Evolutionary conservation across 2,113 vertebrate species (phyloP).

Genomic region (Girardinichthys multiradiatus): DNA sequence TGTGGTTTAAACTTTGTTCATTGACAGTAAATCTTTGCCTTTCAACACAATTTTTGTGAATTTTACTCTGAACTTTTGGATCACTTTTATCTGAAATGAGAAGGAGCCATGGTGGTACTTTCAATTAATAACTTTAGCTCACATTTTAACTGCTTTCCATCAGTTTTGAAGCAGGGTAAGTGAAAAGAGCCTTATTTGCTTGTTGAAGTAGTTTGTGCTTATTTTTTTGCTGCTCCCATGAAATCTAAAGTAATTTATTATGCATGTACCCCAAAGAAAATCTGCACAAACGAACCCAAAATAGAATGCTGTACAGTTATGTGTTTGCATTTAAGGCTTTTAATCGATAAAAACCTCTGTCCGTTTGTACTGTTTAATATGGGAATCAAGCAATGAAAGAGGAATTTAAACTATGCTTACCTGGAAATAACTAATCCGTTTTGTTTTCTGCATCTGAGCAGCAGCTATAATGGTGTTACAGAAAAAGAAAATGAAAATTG

Average conservation of each 20-base stretch:
- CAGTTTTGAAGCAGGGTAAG: constrained; percentile 71
- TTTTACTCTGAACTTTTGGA: constrained; percentile 23
- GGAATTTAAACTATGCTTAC: neutral
- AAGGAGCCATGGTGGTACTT: constrained; percentile 62
- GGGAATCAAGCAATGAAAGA: no score
- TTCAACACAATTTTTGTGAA: constrained; percentile 8
- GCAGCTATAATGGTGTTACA: constrained; percentile 30
- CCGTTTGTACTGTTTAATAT: neutral
- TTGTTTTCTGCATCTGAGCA: neutral
- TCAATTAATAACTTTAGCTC: constrained; percentile 41
- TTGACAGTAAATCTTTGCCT: neutral
- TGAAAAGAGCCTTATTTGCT: constrained; percentile 3
- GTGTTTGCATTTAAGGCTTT: neutral
- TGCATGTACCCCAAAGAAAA: neutral
- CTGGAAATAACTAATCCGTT: neutral
- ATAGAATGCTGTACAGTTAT: neutral
- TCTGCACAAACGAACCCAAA: neutral
- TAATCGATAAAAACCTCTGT: neutral
- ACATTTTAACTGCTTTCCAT: constrained; percentile 59
- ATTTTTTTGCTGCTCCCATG: constrained; percentile 15
- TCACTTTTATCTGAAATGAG: constrained; percentile 5
- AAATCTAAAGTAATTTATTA: constrained; percentile 7
- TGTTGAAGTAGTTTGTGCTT: constrained; percentile 1
- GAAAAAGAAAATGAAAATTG: constrained; percentile 32
- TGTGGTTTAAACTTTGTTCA: neutral